Conservation (phyloP, 2,113 vertebrate species). For the Eurystomus gularis region DNA sequence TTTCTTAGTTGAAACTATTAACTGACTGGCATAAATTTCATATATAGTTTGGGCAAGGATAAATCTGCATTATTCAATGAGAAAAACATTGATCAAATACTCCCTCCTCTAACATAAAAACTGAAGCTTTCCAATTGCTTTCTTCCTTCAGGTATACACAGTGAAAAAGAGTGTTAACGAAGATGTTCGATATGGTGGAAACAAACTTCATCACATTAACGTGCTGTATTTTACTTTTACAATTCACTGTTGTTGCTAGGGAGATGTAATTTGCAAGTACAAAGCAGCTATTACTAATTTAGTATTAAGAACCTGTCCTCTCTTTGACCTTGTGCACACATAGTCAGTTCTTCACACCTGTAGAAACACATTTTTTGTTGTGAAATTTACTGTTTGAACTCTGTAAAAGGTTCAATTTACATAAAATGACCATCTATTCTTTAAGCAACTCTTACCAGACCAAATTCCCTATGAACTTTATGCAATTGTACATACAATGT, state of each 20-base stretch:
- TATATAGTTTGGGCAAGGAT: not conserved
- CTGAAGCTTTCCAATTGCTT: slow-evolving; percentile 27
- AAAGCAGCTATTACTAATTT: not conserved
- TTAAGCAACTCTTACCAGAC: not conserved
- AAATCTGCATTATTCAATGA: slow-evolving; percentile 13
- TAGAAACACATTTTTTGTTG: not conserved
- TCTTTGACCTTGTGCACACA: not conserved
- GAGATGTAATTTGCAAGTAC: not conserved
- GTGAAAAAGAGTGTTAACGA: slow-evolving; percentile 8
- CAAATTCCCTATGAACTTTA: slow-evolving; percentile 39
- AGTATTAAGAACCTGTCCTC: not conserved
- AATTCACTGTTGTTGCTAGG: not conserved
- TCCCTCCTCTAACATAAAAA: not conserved
- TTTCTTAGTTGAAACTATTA: not conserved
- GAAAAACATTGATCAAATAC: slow-evolving; percentile 8
- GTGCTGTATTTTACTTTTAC: slow-evolving; percentile 30
- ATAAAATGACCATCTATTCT: not conserved
- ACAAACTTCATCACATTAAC: slow-evolving; percentile 20
- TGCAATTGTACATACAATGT: not conserved
- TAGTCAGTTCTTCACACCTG: not conserved
- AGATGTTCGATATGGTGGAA: not conserved
- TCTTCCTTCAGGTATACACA: not conserved
- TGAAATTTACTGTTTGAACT: slow-evolving; percentile 13
- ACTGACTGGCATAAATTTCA: not conserved
- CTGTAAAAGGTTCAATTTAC: slow-evolving; percentile 32